Evolutionary conservation across 2,888 invertebrate species (phyloP).

Genomic region (Cheilosia vulpina): DNA sequence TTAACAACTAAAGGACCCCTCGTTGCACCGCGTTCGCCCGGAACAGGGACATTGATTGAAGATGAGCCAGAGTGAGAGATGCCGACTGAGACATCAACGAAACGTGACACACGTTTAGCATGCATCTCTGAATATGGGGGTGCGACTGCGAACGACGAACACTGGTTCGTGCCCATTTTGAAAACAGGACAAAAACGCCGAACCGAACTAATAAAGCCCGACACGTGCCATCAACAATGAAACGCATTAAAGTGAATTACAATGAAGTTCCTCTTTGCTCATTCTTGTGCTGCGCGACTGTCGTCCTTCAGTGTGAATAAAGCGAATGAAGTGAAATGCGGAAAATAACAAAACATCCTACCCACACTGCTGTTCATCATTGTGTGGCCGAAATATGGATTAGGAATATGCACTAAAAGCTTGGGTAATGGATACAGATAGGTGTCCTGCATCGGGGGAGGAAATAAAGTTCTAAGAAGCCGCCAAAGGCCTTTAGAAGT

Average conservation of each 20-base stretch:
- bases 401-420: conserved; percentile 49
- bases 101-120: conserved; percentile 71
- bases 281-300: not conserved
- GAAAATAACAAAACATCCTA: conserved; percentile 48
- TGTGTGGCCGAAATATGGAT: conserved; percentile 29
- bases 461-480: no score
- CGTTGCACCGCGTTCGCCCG: not conserved
- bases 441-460: no score
- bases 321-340: conserved; percentile 42
- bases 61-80: conserved; percentile 46
- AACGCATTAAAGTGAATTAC: conserved; percentile 84
- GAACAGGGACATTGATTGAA: conserved; percentile 70
- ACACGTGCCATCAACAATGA: conserved; percentile 84
- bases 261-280: conserved; percentile 76
- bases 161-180: conserved; percentile 67
- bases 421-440: not conserved
- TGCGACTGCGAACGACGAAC: conserved; percentile 55
- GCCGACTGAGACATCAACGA: conserved; percentile 68
- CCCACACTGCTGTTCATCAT: not conserved
- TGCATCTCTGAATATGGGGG: conserved; percentile 10
- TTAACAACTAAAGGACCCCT: conserved; percentile 52
- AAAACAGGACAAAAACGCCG: conserved; percentile 77
- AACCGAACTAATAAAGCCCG: conserved; percentile 83
- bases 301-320: conserved; percentile 12
- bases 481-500: not conserved